Base-by-base conservation (phyloP, 1,140 invertebrate species). In the Heliconius nattereri region DNA sequence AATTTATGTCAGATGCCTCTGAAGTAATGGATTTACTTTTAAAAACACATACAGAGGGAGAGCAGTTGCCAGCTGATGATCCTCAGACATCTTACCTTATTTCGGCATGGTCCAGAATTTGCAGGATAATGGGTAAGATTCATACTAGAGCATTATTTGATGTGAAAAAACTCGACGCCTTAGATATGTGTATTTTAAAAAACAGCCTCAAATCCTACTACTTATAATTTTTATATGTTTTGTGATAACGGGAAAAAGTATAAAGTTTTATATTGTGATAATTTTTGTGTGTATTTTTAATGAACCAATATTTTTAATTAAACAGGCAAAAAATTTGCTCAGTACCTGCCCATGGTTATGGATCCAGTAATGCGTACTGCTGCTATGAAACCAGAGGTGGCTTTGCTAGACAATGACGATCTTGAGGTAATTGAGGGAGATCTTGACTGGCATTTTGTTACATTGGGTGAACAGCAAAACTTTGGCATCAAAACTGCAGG, bases 41-140 rank as follows among this genome's bases (percentile, higher is more conserved):
- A 71, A 98, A 98, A 91, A 98, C 98, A 0, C 98, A 99, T 90
- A 96, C 97, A 13, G 97, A 97, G 83, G 96, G 97, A 35, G 96
- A 97, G 76, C 95, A 96, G 83, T 91, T 98, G 80, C 96, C 98
- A 5, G 98, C 99, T 85, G 99, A 99, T 93, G 99, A 99, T 96
- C 99, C 99, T 3, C 99, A 99, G 94, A 98, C 98, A 35, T 98
- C 98, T 19, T 99, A 99, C 95, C 97, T 99, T 90, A 99, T 99
- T 79, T 98, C 98, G 7, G 99, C 99, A 1, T 99, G 99, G 99
- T 98, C 99, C 0, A 96, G 99, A 86, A 99, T 99, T 91, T 99
- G 99, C 94, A 99, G 99, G 94, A 98, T 99, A 84, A 95, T 99
- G 84, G 98, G 98, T 94, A 95, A 92, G 75, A 45, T 32, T 8